Base-by-base conservation (phyloP, 2,113 vertebrate species). In the Mionectes macconnelli region DNA sequence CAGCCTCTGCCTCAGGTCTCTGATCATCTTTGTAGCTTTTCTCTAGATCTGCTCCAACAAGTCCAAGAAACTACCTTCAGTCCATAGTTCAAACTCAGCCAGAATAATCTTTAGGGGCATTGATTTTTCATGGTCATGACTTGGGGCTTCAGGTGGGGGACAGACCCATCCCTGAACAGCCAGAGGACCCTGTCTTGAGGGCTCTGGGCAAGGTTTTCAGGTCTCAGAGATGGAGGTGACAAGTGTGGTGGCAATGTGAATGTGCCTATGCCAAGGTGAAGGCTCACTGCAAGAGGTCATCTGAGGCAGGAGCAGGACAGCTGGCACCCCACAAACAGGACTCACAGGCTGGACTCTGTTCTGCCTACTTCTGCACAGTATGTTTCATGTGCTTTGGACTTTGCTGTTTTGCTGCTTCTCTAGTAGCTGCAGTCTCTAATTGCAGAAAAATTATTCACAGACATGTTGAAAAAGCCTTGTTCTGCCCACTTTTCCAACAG, bases 121-220 rank as follows among this genome's bases (percentile, higher is more conserved):
- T 35, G 44, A 52, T 2, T 70, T 25, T n/a, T 87, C 33, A 25
- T 6, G 16, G 60, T 40, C 74, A 49, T 70, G 28, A 77, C 16
- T 53, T 73, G 11, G 31, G 22, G 20, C 8, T 16, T 42, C 4
- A 1, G 22, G 2, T 16, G 2, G 8, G 12, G 22, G 8, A 37
- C 17, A 37, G 59, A 73, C 9, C 3, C 3, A 2, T 23, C 13
- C 40, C 20, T 8, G 10, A 81, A 52, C 1, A 2, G 42, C 42
- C 63, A 81, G 30, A 67, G 9, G 8, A 45, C 16, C 7, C 16
- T 73, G 42, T 37, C 24, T 50, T 55, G 33, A 63, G 45, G 25
- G 5, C n/a, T 37, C 10, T 77, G 47, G 5, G 35, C 23, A 28
- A 63, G 10, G 14, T 12, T 63, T 74, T 70, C 14, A 45, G 9